Conservation (phyloP, 2,113 vertebrate species). For the Menura novaehollandiae region DNA sequence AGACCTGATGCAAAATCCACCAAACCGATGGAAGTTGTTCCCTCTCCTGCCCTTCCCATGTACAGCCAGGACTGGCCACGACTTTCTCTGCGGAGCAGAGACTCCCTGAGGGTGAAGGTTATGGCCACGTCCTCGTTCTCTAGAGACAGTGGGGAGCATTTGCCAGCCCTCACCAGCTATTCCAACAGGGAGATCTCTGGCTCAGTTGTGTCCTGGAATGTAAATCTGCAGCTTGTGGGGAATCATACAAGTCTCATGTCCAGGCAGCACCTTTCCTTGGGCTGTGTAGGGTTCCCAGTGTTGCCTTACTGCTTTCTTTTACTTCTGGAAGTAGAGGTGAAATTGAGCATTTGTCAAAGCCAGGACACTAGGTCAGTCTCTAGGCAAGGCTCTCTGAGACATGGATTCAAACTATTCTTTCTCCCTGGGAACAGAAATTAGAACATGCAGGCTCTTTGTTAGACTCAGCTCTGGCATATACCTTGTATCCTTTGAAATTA, state of each 20-base stretch:
- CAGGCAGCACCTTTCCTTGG: background rate
- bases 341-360: background rate
- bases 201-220: background rate
- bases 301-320: background rate
- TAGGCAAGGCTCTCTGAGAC: background rate
- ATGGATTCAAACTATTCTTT: background rate
- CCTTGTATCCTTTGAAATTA: background rate
- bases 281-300: background rate
- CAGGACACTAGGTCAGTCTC: background rate
- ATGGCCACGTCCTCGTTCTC: rapidly evolving
- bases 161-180: background rate
- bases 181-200: background rate
- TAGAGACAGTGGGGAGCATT: background rate
- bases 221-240: background rate
- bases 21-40: background rate
- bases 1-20: background rate
- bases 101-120: background rate
- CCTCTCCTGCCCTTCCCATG: background rate
- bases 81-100: background rate
- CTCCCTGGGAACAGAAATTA: background rate
- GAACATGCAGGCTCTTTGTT: background rate
- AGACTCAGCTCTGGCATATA: background rate
- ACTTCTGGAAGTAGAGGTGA: background rate
- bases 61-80: background rate
- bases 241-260: background rate